Evolutionary conservation across 2,113 vertebrate species (phyloP), one percentile per base, ranked within the genome.

Genomic region (Butorides virescens): DNA sequence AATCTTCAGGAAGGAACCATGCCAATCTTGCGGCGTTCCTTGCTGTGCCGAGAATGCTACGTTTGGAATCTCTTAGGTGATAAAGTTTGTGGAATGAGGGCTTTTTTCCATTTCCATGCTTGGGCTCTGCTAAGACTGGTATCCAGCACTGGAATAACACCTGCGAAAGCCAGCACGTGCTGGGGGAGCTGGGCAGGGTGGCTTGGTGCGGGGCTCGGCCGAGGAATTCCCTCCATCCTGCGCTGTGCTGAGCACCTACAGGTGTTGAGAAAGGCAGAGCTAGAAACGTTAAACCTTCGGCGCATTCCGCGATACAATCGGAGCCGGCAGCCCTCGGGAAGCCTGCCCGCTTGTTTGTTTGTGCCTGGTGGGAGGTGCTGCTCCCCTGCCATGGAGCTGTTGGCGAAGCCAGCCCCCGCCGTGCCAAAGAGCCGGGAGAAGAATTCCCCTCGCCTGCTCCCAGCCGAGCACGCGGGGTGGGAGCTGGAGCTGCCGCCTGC

Each of bases 291-390:
- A 50, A 27, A 30, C 3, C 67, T 66, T 32, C 62, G 26, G 86
- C 71, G 1, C 79, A 3, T 88, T 77, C 92, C 30, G 0, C 0
- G 30, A 6, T 13, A 2, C 25, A 58, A 2, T 5, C 2, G 0
- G 39, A 88, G 96, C 95, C 94, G 46, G 2, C 2, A 65, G 78
- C 94, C 53, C 71, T 37, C 46, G 32, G 2, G 81, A 36, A 58
- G 59, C 88, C 5, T 17, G 68, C 19, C 72, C 10, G 44, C 15
- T 9, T 39, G 68, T 70, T 84, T 87, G 92, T 5, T 52, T 77
- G 22, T 21, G 46, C 44, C 61, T 4, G 3, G 1, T 2, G 82
- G 95, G 88, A 93, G 91, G 86, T 61, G 88, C 85, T 79, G 96
- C 50, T 14, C 9, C 20, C 5, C 76, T 6, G 42, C 2, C 39